Evolutionary conservation across 2,888 invertebrate genomes (phyloP), one percentile per base, ranked within the genome.

Genomic region (Leptinotarsa tumamoca): DNA sequence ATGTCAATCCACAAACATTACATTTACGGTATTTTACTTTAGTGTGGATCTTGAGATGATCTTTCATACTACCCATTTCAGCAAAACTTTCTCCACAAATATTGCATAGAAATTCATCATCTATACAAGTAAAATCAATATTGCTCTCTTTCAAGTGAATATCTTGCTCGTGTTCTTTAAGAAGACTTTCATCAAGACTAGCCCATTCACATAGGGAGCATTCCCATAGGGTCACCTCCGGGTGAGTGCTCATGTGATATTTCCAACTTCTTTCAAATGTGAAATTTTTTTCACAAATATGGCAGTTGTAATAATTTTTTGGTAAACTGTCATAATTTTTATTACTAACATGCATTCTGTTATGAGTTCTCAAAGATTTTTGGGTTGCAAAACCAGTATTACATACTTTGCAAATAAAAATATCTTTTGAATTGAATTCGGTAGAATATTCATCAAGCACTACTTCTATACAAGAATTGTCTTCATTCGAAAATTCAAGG

Each of bases 1-100:
- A 81, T 49, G 72, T 74, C 54, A 78, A 72, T 63, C 75, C 79
- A 70, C 81, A 81, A 67, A 71, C 67, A 23, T 78, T 70, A 63
- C 81, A 81, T 52, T 75, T 68, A 13, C 76, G 69, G 10, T 76
- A 17, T 17, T 73, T 68, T 61, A 61, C 61, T 14, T 58, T 27
- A 49, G 68, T 18, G 33, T 73, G 71, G 43, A 49, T 61, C n/a
- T 58, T 33, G 14, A 68, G 49, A 50, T 73, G 73, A 21, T 33
- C 18, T 18, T 63, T 15, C 5, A 71, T n/a, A 3, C 23, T 4
- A 63, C 17, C 50, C 18, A 15, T 71, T 18, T 51, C 23, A 4
- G 49, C 17, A 75, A 54, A 78, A 71, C 56, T 78, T 71, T 77
- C 51, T 21, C 74, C 74, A 51, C 74, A 74, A n/a, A 74, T 52